Percentiles rank a stretch among this genome's conserved stretches.
Conservation (phyloP, 2,888 invertebrate species). For the Hermodice carunculata region DNA sequence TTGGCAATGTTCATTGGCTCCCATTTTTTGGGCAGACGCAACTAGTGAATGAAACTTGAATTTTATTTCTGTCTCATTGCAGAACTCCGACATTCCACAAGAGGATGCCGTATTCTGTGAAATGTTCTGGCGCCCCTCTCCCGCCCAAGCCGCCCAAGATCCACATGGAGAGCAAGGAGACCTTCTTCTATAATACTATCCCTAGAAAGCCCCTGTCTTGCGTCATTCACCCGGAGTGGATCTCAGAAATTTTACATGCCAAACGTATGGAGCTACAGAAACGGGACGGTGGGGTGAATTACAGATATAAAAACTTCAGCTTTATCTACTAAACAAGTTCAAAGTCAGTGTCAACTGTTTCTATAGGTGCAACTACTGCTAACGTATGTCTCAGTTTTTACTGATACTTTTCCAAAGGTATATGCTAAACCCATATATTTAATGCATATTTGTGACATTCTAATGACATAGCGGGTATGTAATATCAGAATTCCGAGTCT, state of each 20-base stretch:
- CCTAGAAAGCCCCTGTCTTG: slow-evolving; percentile 58
- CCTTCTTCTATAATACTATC: slow-evolving; percentile 68
- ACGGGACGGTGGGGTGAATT: slow-evolving; percentile 56
- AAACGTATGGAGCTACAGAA: slow-evolving; percentile 64
- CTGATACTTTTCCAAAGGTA: too few species aligned
- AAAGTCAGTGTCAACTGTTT: too few species aligned
- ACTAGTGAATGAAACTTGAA: too few species aligned
- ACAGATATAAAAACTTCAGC: slow-evolving; percentile 59
- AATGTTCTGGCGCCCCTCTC: slow-evolving; percentile 47
- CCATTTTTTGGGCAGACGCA: too few species aligned
- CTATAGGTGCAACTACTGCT: too few species aligned
- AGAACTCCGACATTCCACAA: slow-evolving; percentile 37
- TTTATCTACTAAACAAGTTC: slow-evolving; percentile 65
- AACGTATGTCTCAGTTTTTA: too few species aligned
- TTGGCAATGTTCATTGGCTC: too few species aligned
- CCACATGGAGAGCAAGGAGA: slow-evolving; percentile 63
- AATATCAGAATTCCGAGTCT: too few species aligned
- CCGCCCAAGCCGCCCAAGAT: slow-evolving; percentile 56
- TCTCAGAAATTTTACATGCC: slow-evolving; percentile 63
- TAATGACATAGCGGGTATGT: too few species aligned
- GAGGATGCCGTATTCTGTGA: slow-evolving; percentile 56
- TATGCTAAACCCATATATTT: too few species aligned
- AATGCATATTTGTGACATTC: too few species aligned
- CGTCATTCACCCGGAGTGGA: slow-evolving; percentile 64
- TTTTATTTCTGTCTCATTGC: slow-evolving; percentile 12